phyloP scores from a whole-genome alignment of 2,113 vertebrate genomes.

The Gymnogyps californianus region DNA sequence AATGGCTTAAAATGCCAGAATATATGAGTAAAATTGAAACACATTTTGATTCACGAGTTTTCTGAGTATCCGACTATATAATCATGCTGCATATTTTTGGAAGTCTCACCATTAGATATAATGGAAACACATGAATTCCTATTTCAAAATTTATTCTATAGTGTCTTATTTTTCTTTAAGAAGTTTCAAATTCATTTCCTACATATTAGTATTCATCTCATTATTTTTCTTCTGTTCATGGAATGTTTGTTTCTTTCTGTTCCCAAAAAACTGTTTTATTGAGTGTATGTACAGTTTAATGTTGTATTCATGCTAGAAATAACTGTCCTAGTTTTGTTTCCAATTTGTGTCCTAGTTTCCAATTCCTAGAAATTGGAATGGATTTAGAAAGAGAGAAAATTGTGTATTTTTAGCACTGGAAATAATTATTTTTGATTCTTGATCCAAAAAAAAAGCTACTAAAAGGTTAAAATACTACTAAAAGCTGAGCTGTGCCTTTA shows the following conservation, averaged over 20 bases:
- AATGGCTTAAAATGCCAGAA: not conserved
- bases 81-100: not conserved
- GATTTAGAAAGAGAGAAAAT: not conserved
- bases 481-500: not conserved
- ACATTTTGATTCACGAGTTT: not conserved
- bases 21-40: not conserved
- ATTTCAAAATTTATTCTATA: not conserved
- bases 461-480: not conserved
- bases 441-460: not conserved
- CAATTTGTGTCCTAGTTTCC: no score
- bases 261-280: not conserved
- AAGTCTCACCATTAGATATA: not conserved
- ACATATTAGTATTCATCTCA: no score
- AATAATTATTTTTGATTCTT: not conserved
- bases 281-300: not conserved
- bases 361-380: not conserved
- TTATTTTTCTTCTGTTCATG: not conserved
- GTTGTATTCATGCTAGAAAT: not conserved
- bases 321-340: not conserved
- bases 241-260: not conserved
- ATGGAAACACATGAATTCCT: not conserved
- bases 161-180: not conserved
- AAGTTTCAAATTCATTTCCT: not conserved
- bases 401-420: not conserved
- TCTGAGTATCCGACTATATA: not conserved